Evolutionary conservation across 2,797 vertebrate species (phyloP).

Genomic region (Manis javanica): DNA sequence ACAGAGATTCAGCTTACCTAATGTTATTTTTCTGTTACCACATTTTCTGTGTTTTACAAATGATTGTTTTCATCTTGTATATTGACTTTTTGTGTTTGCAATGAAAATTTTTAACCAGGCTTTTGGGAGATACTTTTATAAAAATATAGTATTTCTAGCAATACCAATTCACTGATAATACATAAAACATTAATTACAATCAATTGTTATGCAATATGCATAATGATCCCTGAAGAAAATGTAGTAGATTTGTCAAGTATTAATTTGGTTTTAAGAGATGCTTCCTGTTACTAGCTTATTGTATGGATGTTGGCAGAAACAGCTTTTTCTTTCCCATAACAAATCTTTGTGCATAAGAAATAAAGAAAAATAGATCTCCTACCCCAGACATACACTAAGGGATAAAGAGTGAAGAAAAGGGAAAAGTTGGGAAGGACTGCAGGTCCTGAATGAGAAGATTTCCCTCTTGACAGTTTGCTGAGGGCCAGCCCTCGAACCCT

Average conservation of each 20-base stretch:
- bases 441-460: background rate
- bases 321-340: background rate
- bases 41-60: conserved; percentile 19
- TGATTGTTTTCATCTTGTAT: conserved; percentile 32
- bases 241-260: conserved; percentile 9
- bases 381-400: background rate
- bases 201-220: background rate
- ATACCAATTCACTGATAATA: conserved; percentile 12
- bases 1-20: background rate
- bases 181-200: background rate
- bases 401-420: background rate
- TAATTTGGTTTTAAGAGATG: conserved; percentile 40
- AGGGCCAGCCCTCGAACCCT: background rate
- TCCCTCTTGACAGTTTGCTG: background rate
- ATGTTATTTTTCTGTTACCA: conserved; percentile 11
- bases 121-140: background rate
- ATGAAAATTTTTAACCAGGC: background rate
- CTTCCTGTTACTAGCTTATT: conserved; percentile 41
- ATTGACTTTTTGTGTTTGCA: background rate
- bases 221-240: conserved; percentile 48
- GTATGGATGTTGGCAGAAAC: background rate
- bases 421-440: background rate
- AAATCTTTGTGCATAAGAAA: conserved; percentile 44
- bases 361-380: background rate
- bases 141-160: background rate